A percentile compares a stretch with the other conserved stretches of the same genome.
Evolutionary conservation across 2,888 invertebrate genomes (phyloP).

Genomic region (Alloplasta piceator): DNA sequence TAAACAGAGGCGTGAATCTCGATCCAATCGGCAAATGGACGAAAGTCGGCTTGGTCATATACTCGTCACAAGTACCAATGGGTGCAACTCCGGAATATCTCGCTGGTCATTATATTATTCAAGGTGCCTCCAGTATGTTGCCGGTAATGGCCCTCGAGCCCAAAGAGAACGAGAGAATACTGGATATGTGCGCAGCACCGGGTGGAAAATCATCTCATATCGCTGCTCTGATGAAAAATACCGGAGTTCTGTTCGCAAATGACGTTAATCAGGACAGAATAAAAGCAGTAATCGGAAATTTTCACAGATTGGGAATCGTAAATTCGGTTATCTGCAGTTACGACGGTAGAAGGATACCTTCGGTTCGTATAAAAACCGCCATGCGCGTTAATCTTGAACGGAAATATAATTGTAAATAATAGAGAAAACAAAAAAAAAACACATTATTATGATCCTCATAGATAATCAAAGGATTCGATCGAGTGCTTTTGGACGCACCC

Average conservation of each 20-base stretch:
- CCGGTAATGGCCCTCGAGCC: slow-evolving; percentile 99
- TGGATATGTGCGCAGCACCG: slow-evolving; percentile 99
- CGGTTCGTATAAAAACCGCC: slow-evolving; percentile 80
- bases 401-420: too few relatives aligned
- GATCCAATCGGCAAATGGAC: slow-evolving; percentile 99
- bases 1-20: slow-evolving; percentile 98
- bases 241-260: slow-evolving; percentile 97
- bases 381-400: too few relatives aligned
- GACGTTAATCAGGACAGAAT: slow-evolving; percentile 95
- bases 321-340: slow-evolving; percentile 95
- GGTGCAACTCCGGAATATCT: slow-evolving; percentile 99
- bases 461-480: slow-evolving; percentile 96
- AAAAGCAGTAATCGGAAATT: slow-evolving; percentile 97
- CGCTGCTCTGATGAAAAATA: slow-evolving; percentile 98
- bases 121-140: slow-evolving; percentile 97
- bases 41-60: slow-evolving; percentile 98
- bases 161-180: slow-evolving; percentile 95
- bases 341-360: slow-evolving; percentile 94
- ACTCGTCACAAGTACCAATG: slow-evolving; percentile 97
- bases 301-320: slow-evolving; percentile 97
- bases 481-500: slow-evolving; percentile 98
- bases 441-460: slow-evolving; percentile 78
- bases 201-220: slow-evolving; percentile 99
- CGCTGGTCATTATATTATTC: slow-evolving; percentile 98
- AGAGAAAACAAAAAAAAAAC: too few relatives aligned